These are phyloP conservation scores for Sebastes iracundus DNA, from an alignment of 2,797 vertebrate species.

Conservation along the genomic window DNA sequence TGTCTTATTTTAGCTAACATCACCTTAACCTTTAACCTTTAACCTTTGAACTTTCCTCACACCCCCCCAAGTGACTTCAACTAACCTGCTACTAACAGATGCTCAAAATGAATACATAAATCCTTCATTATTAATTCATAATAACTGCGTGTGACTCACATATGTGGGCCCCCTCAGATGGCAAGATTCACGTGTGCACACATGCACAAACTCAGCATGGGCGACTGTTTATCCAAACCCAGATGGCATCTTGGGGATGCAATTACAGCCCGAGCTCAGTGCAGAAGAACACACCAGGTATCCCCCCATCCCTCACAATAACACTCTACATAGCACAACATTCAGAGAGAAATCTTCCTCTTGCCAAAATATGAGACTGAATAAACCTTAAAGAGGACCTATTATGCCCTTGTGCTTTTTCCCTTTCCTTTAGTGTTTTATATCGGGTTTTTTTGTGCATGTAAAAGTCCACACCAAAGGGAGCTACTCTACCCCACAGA, in stretches of 20 bases:
- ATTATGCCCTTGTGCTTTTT: not conserved
- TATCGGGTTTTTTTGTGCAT: no score
- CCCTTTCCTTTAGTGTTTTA: not conserved
- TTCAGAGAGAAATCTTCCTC: conserved; percentile 4
- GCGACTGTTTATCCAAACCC: conserved; percentile 12
- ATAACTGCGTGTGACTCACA: conserved; percentile 27
- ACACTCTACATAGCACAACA: conserved; percentile 25
- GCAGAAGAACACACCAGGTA: conserved; percentile 15
- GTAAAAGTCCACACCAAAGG: no score
- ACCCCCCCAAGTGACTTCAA: not conserved
- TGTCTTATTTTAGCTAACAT: not conserved
- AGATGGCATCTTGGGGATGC: conserved; percentile 4
- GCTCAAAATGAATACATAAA: conserved; percentile 23
- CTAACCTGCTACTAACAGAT: conserved; percentile 4
- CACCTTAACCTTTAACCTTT: not conserved
- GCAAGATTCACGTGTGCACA: not conserved
- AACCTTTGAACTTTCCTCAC: not conserved
- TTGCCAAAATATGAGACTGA: conserved; percentile 1
- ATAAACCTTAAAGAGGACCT: not conserved
- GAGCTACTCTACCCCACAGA: no score
- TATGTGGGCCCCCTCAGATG: conserved; percentile 17
- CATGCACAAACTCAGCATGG: conserved; percentile 4
- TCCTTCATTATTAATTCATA: conserved; percentile 28
- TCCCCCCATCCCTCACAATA: not conserved
- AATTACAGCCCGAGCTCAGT: conserved; percentile 20